Evolutionary conservation across 1,140 invertebrate species (phyloP).

Genomic region (Eumeta japonica): DNA sequence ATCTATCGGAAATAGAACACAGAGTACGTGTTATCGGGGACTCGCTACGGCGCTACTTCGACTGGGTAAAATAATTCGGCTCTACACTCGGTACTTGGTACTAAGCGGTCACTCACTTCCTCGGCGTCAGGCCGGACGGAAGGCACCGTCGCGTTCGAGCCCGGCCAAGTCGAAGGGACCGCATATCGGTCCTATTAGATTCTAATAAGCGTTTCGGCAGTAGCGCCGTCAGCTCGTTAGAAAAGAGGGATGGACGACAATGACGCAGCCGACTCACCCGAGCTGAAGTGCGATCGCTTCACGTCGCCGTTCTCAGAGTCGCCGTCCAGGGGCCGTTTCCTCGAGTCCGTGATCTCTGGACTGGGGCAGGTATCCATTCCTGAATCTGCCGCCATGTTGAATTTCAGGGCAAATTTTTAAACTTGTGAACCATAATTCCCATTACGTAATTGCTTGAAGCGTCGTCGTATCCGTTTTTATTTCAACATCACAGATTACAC

Average conservation of each 20-base stretch:
- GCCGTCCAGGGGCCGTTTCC: slow-evolving; percentile 83
- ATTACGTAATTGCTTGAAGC: slow-evolving; percentile 47
- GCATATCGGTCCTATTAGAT: slow-evolving; percentile 47
- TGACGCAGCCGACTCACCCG: slow-evolving; percentile 63
- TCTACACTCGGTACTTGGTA: no score
- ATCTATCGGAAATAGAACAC: no score
- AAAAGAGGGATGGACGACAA: slow-evolving; percentile 13
- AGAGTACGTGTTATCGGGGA: no score
- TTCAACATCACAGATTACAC: slow-evolving; percentile 38
- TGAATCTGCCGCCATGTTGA: slow-evolving; percentile 77
- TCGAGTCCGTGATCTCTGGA: slow-evolving; percentile 77
- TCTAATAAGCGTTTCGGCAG: slow-evolving; percentile 26
- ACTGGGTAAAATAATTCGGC: no score
- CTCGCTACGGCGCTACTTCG: no score
- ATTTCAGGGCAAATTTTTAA: slow-evolving; percentile 57
- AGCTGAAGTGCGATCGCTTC: slow-evolving; percentile 85
- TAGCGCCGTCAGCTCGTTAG: neutral
- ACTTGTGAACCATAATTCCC: slow-evolving; percentile 55
- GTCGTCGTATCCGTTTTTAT: slow-evolving; percentile 30
- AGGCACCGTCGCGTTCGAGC: no score
- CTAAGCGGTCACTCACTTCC: no score
- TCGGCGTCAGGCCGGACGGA: no score
- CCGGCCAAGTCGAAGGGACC: no score
- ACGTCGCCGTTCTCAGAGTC: slow-evolving; percentile 83
- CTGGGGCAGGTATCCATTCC: slow-evolving; percentile 80